Base-by-base conservation (phyloP, 2,888 invertebrate species). In the Ectemnius lituratus region DNA sequence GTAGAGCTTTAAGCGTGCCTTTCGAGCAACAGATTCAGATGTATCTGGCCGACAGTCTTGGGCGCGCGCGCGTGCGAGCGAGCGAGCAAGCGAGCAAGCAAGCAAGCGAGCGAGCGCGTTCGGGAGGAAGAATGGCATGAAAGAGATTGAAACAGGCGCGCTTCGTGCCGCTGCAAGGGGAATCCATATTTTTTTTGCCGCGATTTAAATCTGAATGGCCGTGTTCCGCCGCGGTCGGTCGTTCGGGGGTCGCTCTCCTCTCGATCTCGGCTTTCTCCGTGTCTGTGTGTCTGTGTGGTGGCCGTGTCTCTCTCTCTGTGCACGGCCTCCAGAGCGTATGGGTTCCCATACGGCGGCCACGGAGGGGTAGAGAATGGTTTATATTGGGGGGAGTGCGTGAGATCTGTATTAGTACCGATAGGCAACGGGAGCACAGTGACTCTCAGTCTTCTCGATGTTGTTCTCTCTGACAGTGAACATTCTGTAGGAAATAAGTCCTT, bases 131-230 rank as follows among this genome's bases (percentile, higher is more conserved):
- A 81, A 62, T 75, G 74, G 74, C 75, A 69, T 85, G 86, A 87
- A 87, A 88, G 85, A 87, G 83, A 87, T 84, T 84, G 86, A 85
- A 87, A 86, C 82, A 83, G 37, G 80, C 85, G 79, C 52, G 14
- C 84, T 87, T 79, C 89, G 87, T 87, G 86, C 83, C 86, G 82
- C 81, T 85, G 88, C 87, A 87, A 87, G 86, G 88, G 87, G 86
- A 83, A 78, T 82, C 75, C 76, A 79, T 75, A 78, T 79, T 81
- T 86, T 83, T 75, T 84, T 82, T 81, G 84, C 76, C 84, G 86
- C 87, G 87, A 90, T 90, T 90, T 90, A 90, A 90, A 90, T 90
- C 87, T 90, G 90, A 90, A 90, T 90, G 87, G 87, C 82, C 84
- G 87, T 37, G 37, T 84, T 85, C 72, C 72, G 72, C 69, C 85